These are phyloP conservation scores for Montipora cactus DNA, from an alignment of 64 coral and sea anemone genomes.

Conservation along the genomic window DNA sequence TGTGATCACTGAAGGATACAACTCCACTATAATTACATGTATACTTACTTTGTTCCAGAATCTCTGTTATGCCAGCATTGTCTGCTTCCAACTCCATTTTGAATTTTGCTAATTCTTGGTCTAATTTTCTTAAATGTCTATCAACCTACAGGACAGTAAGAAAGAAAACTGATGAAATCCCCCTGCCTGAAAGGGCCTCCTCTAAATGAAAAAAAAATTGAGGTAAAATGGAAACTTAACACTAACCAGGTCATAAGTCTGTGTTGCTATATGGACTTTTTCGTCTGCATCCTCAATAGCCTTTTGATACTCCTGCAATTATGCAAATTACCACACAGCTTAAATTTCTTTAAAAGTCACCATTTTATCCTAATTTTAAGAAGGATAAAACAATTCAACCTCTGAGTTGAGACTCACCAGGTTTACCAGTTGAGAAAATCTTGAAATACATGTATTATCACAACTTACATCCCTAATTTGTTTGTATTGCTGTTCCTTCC, in stretches of 20 bases:
- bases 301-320: conserved; percentile 89
- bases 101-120: conserved; percentile 97
- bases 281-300: conserved; percentile 98
- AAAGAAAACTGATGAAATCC: not conserved
- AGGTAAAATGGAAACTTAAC: not conserved
- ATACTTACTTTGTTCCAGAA: conserved; percentile 90
- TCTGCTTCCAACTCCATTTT: conserved; percentile 99
- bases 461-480: conserved; percentile 86
- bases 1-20: not conserved
- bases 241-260: conserved; percentile 95
- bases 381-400: no score
- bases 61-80: conserved; percentile 99
- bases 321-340: no score
- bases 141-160: conserved; percentile 73
- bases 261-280: conserved; percentile 96
- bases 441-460: no score
- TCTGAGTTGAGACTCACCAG: no score
- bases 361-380: no score
- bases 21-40: not conserved
- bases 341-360: no score
- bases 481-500: conserved; percentile 98
- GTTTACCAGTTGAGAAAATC: no score
- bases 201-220: not conserved
- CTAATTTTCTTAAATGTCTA: conserved; percentile 95
- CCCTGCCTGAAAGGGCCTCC: no score